Evolutionary conservation across 2,113 vertebrate species (phyloP), one percentile per base, ranked within the genome.

Genomic region (Vulpes ferrilata): DNA sequence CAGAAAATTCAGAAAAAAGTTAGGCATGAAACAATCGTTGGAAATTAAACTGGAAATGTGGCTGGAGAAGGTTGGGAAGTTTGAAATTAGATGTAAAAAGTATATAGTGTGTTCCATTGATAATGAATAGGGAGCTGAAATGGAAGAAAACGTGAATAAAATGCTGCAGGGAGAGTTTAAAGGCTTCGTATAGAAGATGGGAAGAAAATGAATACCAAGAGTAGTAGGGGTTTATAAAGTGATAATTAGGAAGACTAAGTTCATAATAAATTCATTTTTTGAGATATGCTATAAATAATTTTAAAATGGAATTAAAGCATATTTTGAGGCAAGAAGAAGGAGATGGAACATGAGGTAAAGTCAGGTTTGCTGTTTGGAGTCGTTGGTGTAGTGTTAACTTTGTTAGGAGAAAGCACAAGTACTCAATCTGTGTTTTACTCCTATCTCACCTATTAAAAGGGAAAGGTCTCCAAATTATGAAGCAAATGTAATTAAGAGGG

Each of bases 261-360:
- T 85, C 71, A 51, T 32, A 83, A 73, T 38, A 23, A 27, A 15
- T 43, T 62, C 0, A 20, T 10, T 60, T 93, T 88, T 55, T 51
- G 35, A 91, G 84, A 25, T 71, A 62, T 74, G 13, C 48, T 92
- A 25, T 12, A 78, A 89, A 74, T 53, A 93, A 84, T 78, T 96
- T 20, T 71, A 90, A 90, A 81, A 78, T 85, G 17, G 3, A 32
- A 81, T 81, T 74, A 48, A 79, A 79, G 78, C 1, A 27, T 90
- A 93, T 97, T 91, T 91, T 64, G 64, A 85, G 43, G 53, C 6
- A 73, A 67, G 35, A 89, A 85, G 35, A 73, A 76, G 32, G 19
- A 53, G 7, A 1, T 2, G 3, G 11, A 92, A 32, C 92, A 89
- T 78, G 48, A 79, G 60, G 13, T 79, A 35, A 69, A 9, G 13